phyloP scores from a whole-genome alignment of 2,113 vertebrate species.

The Sylvilagus bachmani region DNA sequence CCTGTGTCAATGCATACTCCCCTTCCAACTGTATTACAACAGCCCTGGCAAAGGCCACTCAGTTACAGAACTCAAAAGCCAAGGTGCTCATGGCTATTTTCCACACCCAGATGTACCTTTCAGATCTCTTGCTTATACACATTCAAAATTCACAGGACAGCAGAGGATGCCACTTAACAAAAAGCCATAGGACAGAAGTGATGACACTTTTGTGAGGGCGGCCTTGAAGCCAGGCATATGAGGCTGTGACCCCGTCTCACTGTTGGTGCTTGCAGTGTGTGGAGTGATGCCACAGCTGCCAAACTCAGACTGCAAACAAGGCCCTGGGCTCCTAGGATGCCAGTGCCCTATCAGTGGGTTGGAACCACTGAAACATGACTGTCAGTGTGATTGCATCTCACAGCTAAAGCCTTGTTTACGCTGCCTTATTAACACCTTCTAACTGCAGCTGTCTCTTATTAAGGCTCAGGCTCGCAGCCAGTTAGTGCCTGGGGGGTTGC shows the following conservation, averaged over 20 bases:
- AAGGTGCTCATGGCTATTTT: not conserved
- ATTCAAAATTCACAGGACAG: constrained; percentile 41
- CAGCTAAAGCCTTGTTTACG: constrained; percentile 56
- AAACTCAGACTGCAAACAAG: constrained; percentile 1
- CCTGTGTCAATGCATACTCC: not conserved
- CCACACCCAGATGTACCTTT: not conserved
- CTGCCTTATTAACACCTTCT: constrained; percentile 70
- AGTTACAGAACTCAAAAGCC: constrained; percentile 6
- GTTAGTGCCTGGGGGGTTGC: not conserved
- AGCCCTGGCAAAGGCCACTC: constrained; percentile 12
- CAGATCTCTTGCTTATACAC: constrained; percentile 24
- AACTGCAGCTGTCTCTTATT: constrained; percentile 38
- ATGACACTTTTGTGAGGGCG: not conserved
- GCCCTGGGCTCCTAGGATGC: not conserved
- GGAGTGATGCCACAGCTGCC: not conserved
- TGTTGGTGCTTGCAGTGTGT: not conserved
- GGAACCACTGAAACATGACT: constrained; percentile 34
- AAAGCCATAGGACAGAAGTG: not conserved
- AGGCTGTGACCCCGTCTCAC: not conserved
- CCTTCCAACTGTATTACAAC: not conserved
- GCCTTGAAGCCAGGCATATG: not conserved
- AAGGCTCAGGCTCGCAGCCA: not conserved
- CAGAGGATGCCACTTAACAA: not conserved
- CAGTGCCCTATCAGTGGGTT: not conserved
- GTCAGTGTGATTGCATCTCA: not conserved